These are phyloP conservation scores for Campopleginae sp. DNA, from an alignment of 2,888 invertebrate genomes.

Conservation along the genomic window DNA sequence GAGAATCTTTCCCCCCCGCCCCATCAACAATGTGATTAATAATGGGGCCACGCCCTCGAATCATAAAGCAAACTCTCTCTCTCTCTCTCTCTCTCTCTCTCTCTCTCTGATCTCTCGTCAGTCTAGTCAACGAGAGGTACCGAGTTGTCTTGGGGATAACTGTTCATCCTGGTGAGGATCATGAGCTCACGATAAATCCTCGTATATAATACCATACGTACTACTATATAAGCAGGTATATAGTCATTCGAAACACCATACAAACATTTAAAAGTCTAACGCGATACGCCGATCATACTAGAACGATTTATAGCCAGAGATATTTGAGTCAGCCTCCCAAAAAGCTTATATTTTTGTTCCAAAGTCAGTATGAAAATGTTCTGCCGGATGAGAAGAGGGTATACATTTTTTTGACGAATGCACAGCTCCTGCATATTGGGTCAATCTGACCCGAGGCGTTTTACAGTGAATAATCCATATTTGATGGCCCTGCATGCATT, in stretches of 20 bases:
- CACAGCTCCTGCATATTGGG: no score
- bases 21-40: constrained; percentile 75
- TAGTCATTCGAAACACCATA: background rate
- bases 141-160: constrained; percentile 48
- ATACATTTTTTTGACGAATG: background rate
- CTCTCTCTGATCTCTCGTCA: constrained; percentile 51
- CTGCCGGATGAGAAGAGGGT: background rate
- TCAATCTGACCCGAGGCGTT: no score
- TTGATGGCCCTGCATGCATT: no score
- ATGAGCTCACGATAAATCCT: constrained; percentile 30
- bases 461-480: no score
- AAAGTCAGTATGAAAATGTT: constrained; percentile 1
- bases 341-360: background rate
- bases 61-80: constrained; percentile 63
- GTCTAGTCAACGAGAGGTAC: constrained; percentile 55
- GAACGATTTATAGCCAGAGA: constrained; percentile 5
- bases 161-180: constrained; percentile 21
- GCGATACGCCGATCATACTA: background rate
- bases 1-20: constrained; percentile 55
- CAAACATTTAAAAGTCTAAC: constrained; percentile 11
- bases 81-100: constrained; percentile 30
- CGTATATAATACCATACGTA: background rate
- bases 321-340: background rate
- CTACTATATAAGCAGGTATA: constrained; percentile 1
- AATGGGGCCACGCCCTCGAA: constrained; percentile 72